Conservation (phyloP, 2,797 vertebrate species). For the Cephalopachus bancanus region DNA sequence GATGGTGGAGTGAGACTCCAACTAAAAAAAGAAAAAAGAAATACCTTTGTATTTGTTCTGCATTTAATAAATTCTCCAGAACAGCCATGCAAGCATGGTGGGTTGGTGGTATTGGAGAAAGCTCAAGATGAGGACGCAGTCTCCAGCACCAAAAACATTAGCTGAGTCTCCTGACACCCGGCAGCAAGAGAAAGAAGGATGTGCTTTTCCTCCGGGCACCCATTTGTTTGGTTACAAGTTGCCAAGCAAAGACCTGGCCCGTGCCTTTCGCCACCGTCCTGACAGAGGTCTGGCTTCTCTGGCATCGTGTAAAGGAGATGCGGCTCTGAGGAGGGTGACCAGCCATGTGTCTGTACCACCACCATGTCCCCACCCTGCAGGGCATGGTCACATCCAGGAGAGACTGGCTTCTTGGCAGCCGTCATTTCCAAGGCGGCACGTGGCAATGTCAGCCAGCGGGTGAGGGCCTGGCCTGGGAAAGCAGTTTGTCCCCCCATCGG, state of each 20-base stretch:
- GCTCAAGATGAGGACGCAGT: conserved; percentile 45
- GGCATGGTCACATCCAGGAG: background rate
- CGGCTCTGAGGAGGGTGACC: background rate
- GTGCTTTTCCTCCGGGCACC: background rate
- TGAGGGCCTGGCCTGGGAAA: background rate
- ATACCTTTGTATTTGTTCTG: conserved; percentile 63
- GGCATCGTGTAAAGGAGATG: background rate
- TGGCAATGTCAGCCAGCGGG: background rate
- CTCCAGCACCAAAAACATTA: conserved; percentile 44
- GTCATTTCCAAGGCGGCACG: background rate
- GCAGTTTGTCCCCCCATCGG: background rate
- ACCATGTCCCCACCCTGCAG: fast-evolving
- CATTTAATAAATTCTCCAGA: conserved; percentile 53
- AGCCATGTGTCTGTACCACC: fast-evolving
- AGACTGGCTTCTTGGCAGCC: background rate
- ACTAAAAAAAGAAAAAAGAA: no score
- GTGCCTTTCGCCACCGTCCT: background rate
- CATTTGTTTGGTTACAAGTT: background rate
- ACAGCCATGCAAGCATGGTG: background rate
- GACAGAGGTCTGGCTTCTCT: background rate
- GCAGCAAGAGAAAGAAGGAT: background rate
- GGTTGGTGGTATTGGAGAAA: conserved; percentile 65
- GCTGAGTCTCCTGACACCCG: background rate
- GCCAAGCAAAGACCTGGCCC: background rate
- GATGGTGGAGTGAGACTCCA: no score